Evolutionary conservation across 2,888 invertebrate species (phyloP).

Genomic region (Drosophila rellima): DNA sequence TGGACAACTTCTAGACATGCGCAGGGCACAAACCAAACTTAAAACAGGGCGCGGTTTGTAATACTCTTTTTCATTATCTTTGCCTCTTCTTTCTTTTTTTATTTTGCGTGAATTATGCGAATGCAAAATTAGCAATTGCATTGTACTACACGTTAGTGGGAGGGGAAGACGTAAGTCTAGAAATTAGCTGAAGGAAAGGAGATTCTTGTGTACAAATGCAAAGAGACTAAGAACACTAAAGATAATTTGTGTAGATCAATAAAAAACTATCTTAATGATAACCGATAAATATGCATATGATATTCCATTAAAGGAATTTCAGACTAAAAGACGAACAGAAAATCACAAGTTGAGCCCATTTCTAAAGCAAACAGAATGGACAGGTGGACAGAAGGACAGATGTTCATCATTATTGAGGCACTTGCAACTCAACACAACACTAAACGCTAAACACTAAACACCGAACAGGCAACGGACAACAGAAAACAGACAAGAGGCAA

Average conservation of each 20-base stretch:
- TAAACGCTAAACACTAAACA: conserved; percentile 39
- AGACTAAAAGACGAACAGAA: conserved; percentile 1
- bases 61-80: conserved; percentile 8
- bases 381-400: conserved; percentile 6
- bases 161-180: background rate
- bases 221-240: background rate
- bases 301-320: conserved; percentile 2
- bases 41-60: conserved; percentile 47
- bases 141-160: conserved; percentile 6
- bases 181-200: background rate
- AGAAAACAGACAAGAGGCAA: conserved; percentile 48
- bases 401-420: conserved; percentile 52
- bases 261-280: background rate
- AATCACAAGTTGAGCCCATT: conserved; percentile 22
- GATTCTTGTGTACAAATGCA: background rate
- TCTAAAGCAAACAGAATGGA: conserved; percentile 12
- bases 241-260: background rate
- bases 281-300: conserved; percentile 3
- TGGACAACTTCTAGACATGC: conserved; percentile 73
- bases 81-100: background rate
- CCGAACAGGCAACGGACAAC: conserved; percentile 35
- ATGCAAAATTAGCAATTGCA: conserved; percentile 29
- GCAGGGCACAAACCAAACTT: conserved; percentile 70
- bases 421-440: conserved; percentile 48
- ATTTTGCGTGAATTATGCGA: conserved; percentile 63